phyloP scores from a whole-genome alignment of 2,113 vertebrate genomes.

The Ranitomeya imitator region DNA sequence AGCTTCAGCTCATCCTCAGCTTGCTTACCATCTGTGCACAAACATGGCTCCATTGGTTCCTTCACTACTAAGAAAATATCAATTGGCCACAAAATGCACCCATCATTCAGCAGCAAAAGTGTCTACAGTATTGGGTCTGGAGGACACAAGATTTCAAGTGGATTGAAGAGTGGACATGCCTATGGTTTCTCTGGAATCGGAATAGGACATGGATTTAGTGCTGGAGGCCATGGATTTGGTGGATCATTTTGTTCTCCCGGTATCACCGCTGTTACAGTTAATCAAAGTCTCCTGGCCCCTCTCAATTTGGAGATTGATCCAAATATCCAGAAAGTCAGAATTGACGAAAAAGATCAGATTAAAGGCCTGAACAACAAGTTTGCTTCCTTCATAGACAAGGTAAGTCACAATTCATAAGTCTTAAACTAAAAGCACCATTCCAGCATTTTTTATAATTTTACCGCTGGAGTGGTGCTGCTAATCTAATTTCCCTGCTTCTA shows the following conservation, averaged over 20 bases:
- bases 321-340: constrained; percentile 46
- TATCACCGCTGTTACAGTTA: constrained; percentile 35
- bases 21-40: constrained; percentile 32
- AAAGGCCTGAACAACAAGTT: constrained; percentile 58
- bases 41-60: constrained; percentile 18
- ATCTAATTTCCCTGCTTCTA: too few relatives aligned
- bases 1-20: constrained; percentile 45
- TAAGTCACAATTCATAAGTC: constrained; percentile 1
- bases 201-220: constrained; percentile 25
- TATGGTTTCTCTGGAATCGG: constrained; percentile 25
- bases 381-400: constrained; percentile 57
- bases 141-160: constrained; percentile 38
- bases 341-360: constrained; percentile 57
- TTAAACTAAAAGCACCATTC: background rate
- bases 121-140: constrained; percentile 38
- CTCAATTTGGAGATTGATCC: constrained; percentile 51
- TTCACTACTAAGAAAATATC: constrained; percentile 37
- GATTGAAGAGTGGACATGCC: constrained; percentile 34
- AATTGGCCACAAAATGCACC: constrained; percentile 39
- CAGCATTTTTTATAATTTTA: too few relatives aligned
- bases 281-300: constrained; percentile 49
- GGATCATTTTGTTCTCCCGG: constrained; percentile 40
- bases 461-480: too few relatives aligned
- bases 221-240: constrained; percentile 25
- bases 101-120: constrained; percentile 42